Evolutionary conservation across 2,797 vertebrate genomes (phyloP).

Genomic region (Manis crassicaudata): DNA sequence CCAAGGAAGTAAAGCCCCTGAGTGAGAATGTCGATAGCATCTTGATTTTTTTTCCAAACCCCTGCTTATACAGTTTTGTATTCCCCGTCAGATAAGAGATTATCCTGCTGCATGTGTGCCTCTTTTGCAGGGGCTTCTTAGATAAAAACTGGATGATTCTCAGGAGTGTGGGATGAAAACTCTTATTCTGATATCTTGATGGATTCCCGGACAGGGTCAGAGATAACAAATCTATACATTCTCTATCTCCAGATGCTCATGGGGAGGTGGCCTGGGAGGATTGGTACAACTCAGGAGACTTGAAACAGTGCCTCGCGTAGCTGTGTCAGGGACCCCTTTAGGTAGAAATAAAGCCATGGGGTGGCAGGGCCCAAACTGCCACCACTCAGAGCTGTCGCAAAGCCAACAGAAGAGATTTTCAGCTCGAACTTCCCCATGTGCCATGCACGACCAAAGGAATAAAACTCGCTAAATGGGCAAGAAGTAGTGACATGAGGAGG

Average conservation of each 20-base stretch:
- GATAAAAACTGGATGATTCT: not conserved
- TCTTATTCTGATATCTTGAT: constrained; percentile 7
- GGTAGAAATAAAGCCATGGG: not conserved
- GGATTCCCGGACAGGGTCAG: constrained; percentile 15
- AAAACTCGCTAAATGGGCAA: not conserved
- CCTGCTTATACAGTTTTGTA: not conserved
- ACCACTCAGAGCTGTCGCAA: not conserved
- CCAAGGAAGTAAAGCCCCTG: not conserved
- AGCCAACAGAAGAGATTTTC: not conserved
- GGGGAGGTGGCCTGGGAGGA: not conserved
- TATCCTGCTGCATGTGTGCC: not conserved
- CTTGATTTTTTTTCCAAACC: not conserved
- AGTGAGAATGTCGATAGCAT: not conserved
- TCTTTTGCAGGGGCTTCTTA: not conserved
- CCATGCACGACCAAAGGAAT: not conserved
- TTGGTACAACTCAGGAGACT: not conserved
- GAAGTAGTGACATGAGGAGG: fast-evolving
- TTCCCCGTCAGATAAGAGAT: constrained; percentile 46
- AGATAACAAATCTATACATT: not conserved
- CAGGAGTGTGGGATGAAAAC: not conserved
- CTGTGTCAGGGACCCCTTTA: not conserved
- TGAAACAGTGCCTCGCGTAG: not conserved
- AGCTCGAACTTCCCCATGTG: not conserved
- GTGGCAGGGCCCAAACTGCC: not conserved
- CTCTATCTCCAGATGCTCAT: not conserved